These are phyloP conservation scores for Triplophysa tibetana DNA, from an alignment of 2,113 vertebrate species.

Conservation along the genomic window DNA sequence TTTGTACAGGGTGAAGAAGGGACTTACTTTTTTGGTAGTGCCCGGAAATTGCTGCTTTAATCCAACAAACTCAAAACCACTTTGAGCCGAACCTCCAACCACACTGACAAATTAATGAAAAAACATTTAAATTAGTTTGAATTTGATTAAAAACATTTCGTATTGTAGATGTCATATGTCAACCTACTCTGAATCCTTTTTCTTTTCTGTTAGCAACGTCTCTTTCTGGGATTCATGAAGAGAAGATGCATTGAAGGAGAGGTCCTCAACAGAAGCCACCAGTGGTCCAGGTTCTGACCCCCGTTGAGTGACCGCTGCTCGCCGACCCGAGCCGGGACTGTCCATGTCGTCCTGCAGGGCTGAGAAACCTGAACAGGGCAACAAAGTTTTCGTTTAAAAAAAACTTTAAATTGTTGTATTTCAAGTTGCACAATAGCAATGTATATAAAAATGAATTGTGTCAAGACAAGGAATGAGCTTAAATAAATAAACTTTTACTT, in stretches of 20 bases:
- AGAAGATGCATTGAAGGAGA: constrained; percentile 82
- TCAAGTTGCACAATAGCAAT: neutral
- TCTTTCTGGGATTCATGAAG: constrained; percentile 83
- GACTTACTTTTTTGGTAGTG: constrained; percentile 76
- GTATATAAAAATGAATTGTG: neutral
- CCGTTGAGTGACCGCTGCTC: constrained; percentile 58
- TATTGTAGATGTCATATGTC: neutral
- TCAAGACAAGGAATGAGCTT: too few relatives aligned
- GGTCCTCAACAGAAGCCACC: constrained; percentile 87
- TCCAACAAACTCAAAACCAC: constrained; percentile 62
- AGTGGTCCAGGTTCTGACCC: constrained; percentile 73
- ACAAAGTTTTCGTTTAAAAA: neutral
- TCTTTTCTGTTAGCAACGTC: constrained; percentile 73
- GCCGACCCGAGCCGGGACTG: constrained; percentile 72
- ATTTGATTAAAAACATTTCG: neutral
- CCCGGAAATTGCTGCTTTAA: constrained; percentile 54
- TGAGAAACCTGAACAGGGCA: constrained; percentile 79
- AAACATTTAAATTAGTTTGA: neutral
- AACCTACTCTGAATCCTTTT: constrained; percentile 58
- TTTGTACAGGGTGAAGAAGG: constrained; percentile 71
- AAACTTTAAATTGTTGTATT: neutral
- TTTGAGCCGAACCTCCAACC: constrained; percentile 55
- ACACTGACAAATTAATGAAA: constrained; percentile 54
- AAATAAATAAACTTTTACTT: neutral
- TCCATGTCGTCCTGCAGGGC: constrained; percentile 86